Conservation (phyloP, 2,888 invertebrate genomes). For the Agrochola litura region DNA sequence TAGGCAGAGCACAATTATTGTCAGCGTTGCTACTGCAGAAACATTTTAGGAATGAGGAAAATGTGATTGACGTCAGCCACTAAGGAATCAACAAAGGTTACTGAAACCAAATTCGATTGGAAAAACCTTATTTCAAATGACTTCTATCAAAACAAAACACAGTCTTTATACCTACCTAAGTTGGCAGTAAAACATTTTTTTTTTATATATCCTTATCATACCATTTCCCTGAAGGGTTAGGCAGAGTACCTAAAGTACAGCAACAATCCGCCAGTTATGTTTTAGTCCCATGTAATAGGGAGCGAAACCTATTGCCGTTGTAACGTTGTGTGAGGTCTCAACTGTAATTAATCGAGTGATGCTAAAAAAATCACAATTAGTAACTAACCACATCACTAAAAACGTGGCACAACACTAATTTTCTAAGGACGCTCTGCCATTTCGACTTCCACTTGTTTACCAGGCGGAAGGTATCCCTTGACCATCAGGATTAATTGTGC, state of each 20-base stretch:
- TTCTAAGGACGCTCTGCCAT: too few relatives aligned
- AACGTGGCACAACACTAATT: too few relatives aligned
- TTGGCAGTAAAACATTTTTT: not conserved
- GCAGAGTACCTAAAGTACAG: not conserved
- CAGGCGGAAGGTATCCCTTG: too few relatives aligned
- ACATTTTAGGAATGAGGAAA: conserved; percentile 5
- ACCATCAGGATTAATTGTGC: too few relatives aligned
- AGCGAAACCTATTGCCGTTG: not conserved
- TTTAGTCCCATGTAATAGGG: not conserved
- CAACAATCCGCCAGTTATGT: not conserved
- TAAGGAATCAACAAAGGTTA: not conserved
- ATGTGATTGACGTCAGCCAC: not conserved
- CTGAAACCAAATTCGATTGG: not conserved
- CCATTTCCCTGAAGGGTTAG: not conserved
- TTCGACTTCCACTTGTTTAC: too few relatives aligned
- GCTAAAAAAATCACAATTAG: too few relatives aligned
- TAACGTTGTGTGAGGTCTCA: too few relatives aligned
- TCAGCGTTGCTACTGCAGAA: not conserved
- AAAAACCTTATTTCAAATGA: not conserved
- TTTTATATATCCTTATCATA: not conserved
- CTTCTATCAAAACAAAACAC: not conserved
- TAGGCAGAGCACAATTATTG: not conserved
- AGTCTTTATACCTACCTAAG: too few relatives aligned
- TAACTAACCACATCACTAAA: too few relatives aligned
- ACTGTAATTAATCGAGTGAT: too few relatives aligned